Base-by-base conservation (phyloP, 2,797 vertebrate species). In the Oophaga sylvatica region DNA sequence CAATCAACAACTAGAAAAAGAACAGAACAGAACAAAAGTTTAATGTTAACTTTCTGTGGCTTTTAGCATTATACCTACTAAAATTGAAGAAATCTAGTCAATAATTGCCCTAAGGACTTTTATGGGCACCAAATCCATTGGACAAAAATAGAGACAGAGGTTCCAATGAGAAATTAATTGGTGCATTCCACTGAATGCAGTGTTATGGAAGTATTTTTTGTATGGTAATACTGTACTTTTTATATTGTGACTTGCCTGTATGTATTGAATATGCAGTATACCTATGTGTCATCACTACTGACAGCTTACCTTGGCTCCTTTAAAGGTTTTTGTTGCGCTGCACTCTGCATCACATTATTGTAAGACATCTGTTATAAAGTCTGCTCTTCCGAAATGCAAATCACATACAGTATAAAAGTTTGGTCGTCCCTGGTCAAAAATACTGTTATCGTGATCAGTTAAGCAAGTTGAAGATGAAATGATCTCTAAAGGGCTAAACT, bases 1-100 rank as follows among this genome's bases (percentile, higher is more conserved):
- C 98, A 99, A 92, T 99, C 96, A 90, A 97, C 95, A 94, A 95
- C 98, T 99, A 90, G 83, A 89, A 91, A 82, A 59, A 19, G 10
- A 59, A 41, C 29, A n/a, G 26, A 75, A 75, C 1, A 22, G 5
- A 20, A 75, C 1, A 22, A 1, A 20, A 87, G 11, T 29, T 82
- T 1, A 29, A 53, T 5, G 1, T 45, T n/a, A 45, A 20, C 13
- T 41, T 1, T 16, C 22, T 60, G 16, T 59, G 10, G n/a, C 80
- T 35, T 70, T 70, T 9, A 70, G 15, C 1, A 5, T 35, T 70
- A 35, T 31, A 17, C 13, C 29, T 70, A 17, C 15, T 31, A 31
- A 35, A 1, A 5, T 70, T 16, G 29, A 29, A 67, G 3, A 67
- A 67, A 0, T 3, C 8, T 53, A 53, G 48, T 53, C 48, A 53